phyloP scores from a whole-genome alignment of 1,140 invertebrate species.

The Calephelis virginiensis region DNA sequence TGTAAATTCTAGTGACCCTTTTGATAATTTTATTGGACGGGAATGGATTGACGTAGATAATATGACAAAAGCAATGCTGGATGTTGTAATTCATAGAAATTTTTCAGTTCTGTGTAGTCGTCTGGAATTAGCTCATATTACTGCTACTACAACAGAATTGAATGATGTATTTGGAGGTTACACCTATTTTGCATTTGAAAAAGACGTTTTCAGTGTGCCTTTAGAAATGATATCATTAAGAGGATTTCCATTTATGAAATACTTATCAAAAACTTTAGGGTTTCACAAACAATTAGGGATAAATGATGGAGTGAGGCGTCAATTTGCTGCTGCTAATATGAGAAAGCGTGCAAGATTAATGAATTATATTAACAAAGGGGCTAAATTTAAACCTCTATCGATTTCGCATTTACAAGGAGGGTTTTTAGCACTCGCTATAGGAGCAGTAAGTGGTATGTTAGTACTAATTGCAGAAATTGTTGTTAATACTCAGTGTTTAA shows the following conservation, averaged over 20 bases:
- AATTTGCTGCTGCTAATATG: conserved; percentile 36
- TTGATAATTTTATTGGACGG: conserved; percentile 63
- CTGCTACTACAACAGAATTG: conserved; percentile 55
- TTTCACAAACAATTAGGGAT: conserved; percentile 68
- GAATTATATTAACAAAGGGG: conserved; percentile 20
- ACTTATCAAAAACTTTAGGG: conserved; percentile 63
- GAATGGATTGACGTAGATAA: conserved; percentile 58
- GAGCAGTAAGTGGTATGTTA: conserved; percentile 45
- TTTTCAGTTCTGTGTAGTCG: conserved; percentile 64
- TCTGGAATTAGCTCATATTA: conserved; percentile 56
- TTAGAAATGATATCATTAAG: conserved; percentile 74
- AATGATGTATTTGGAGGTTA: conserved; percentile 47
- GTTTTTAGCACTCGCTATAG: conserved; percentile 66
- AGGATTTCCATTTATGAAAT: conserved; percentile 75
- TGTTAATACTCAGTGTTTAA: conserved; percentile 17
- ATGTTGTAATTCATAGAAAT: conserved; percentile 61
- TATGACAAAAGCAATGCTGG: conserved; percentile 54
- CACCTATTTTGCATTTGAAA: conserved; percentile 60
- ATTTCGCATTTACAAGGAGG: conserved; percentile 74
- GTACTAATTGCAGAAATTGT: conserved; percentile 47
- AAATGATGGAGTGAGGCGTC: conserved; percentile 45
- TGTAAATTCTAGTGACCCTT: conserved; percentile 60
- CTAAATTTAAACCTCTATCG: conserved; percentile 59
- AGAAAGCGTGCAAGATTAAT: conserved; percentile 36
- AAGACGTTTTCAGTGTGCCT: conserved; percentile 72